Evolutionary conservation across 2,113 vertebrate genomes (phyloP), one percentile per base, ranked within the genome.

Genomic region (Micronisus gabar): DNA sequence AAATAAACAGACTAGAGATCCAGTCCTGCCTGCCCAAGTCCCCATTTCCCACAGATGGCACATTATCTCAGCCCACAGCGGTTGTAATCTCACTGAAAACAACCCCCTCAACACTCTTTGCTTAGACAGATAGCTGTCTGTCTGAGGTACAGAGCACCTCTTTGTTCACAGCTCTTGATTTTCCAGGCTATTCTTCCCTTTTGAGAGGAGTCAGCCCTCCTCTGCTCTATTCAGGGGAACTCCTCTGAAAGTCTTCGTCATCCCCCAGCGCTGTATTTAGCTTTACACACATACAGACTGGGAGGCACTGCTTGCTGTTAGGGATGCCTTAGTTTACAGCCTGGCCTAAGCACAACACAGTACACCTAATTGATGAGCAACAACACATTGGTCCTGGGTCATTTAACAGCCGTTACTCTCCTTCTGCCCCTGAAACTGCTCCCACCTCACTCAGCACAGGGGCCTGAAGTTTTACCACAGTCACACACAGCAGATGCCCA

Each of bases 81-180:
- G 61, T 45, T 21, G 45, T 27, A 65, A 61, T 47, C 40, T 55
- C 80, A 27, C 40, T 25, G 61, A 79, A 62, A 81, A 52, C 72
- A 47, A 10, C 16, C 75, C 40, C 47, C 80, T 55, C 65, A 63
- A 34, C 63, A 80, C 89, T 93, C 75, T 83, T 62, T 7, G 12
- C 43, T 66, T 25, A 38, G 41, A 47, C 8, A 29, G 29, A 43
- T 12, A 58, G 66, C 72, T 65, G 52, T 40, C 70, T 71, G 32
- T 65, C 61, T 26, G 34, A 61, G 52, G 75, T 79, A 90, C 95
- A 62, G 59, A 90, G 55, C 32, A 73, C 48, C 88, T 90, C 82
- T 94, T 90, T 93, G 56, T 84, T 45, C 75, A 23, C 52, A 25
- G 83, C 73, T 86, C 83, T 76, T 91, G 85, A 96, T 93, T 95